Evolutionary conservation across 1,140 invertebrate genomes (phyloP).

Genomic region (Triops cancriformis): DNA sequence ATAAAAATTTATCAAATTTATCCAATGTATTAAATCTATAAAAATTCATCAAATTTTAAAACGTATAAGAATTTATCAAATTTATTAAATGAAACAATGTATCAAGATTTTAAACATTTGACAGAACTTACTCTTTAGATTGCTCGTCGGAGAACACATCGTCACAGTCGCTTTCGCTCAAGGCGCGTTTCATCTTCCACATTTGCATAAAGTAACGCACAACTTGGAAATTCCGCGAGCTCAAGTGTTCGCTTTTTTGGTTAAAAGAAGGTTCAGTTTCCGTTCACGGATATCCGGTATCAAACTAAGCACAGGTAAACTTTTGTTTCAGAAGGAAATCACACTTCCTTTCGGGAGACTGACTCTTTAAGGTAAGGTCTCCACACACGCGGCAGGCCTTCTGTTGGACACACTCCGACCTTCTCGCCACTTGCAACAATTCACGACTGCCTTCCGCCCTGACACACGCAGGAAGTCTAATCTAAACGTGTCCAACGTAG

Average conservation of each 20-base stretch:
- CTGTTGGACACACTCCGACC: constrained; percentile 11
- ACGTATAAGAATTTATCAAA: no score
- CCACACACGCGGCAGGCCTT: constrained; percentile 20
- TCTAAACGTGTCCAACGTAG: constrained; percentile 15
- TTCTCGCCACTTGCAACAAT: constrained; percentile 4
- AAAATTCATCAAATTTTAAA: neutral
- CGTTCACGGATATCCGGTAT: constrained; percentile 2
- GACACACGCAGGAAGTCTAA: constrained; percentile 18
- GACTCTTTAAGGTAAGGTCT: neutral
- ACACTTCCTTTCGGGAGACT: neutral
- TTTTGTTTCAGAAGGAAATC: constrained; percentile 9
- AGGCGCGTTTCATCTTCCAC: constrained; percentile 40
- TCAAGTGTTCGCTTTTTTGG: neutral
- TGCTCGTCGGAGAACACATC: constrained; percentile 41
- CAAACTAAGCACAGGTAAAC: neutral
- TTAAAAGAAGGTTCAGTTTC: constrained; percentile 7
- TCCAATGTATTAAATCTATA: no score
- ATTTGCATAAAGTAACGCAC: constrained; percentile 21
- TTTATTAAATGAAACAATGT: no score
- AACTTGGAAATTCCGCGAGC: neutral
- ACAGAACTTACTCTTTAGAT: constrained; percentile 41
- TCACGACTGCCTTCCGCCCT: constrained; percentile 16
- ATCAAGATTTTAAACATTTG: no score
- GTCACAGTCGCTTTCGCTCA: constrained; percentile 41
- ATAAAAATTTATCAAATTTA: no score